Conservation (phyloP, 2,797 vertebrate species). For the Chromobotia macracanthus region DNA sequence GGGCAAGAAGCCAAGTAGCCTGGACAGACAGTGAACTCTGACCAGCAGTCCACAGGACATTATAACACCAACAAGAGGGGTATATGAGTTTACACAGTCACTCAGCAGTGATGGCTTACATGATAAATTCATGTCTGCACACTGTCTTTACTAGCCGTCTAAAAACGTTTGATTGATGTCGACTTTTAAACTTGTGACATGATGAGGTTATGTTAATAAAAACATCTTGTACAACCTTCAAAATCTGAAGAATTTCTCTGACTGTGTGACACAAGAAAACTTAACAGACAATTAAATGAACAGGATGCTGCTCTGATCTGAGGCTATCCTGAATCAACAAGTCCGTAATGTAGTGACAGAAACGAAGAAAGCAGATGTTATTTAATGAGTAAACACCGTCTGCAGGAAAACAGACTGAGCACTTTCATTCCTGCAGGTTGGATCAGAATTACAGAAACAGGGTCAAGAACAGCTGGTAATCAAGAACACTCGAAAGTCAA, state of each 20-base stretch:
- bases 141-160: background rate
- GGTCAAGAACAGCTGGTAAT: background rate
- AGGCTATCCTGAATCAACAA: background rate
- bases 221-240: background rate
- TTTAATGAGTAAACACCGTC: background rate
- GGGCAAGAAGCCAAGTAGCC: conserved; percentile 17
- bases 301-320: background rate
- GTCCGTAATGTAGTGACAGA: background rate
- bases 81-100: conserved; percentile 13
- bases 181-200: conserved; percentile 41
- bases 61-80: conserved; percentile 7
- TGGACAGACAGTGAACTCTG: conserved; percentile 19
- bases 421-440: background rate
- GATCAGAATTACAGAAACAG: background rate
- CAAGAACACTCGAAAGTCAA: no score
- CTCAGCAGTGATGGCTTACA: conserved; percentile 7
- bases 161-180: background rate
- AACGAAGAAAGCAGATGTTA: background rate
- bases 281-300: no score
- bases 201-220: background rate
- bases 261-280: conserved; percentile 47
- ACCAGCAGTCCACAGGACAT: conserved; percentile 5
- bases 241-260: background rate
- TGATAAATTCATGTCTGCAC: background rate
- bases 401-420: background rate